These are phyloP conservation scores for Exocentrus adspersus DNA, from an alignment of 2,888 invertebrate species.

Conservation along the genomic window DNA sequence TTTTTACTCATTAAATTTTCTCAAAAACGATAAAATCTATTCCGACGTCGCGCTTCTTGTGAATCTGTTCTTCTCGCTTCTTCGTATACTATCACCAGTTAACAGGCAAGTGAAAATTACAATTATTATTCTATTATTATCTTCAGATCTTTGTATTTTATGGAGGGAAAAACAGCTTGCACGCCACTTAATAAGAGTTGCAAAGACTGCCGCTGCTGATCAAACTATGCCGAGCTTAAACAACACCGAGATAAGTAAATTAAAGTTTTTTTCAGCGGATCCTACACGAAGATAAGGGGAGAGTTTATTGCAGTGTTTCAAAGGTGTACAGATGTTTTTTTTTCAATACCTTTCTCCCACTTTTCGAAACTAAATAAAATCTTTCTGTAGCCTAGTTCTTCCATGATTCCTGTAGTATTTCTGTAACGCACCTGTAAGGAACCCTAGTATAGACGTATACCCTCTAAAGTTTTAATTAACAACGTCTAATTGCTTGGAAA, in stretches of 20 bases:
- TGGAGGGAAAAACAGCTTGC: conserved; percentile 24
- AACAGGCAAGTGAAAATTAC: conserved; percentile 40
- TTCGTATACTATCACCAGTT: conserved; percentile 43
- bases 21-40: conserved; percentile 36
- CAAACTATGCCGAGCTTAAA: background rate
- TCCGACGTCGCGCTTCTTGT: conserved; percentile 36
- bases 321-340: too few relatives aligned
- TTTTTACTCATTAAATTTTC: conserved; percentile 25
- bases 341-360: background rate
- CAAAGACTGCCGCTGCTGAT: background rate
- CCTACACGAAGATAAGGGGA: background rate
- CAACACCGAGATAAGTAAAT: background rate
- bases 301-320: too few relatives aligned
- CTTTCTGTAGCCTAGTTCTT: conserved; percentile 43
- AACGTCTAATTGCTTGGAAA: conserved; percentile 45
- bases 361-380: too few relatives aligned
- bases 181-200: conserved; percentile 4
- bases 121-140: conserved; percentile 42
- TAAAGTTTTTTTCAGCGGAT: background rate
- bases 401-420: too few relatives aligned
- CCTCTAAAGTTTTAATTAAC: too few relatives aligned
- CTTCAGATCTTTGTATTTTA: conserved; percentile 36
- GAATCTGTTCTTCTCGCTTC: conserved; percentile 36
- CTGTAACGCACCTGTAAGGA: too few relatives aligned
- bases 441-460: too few relatives aligned